Percentiles rank a stretch among this genome's conserved stretches.
Evolutionary conservation across 2,888 invertebrate genomes (phyloP).

Genomic region (Drosophila limbata): DNA sequence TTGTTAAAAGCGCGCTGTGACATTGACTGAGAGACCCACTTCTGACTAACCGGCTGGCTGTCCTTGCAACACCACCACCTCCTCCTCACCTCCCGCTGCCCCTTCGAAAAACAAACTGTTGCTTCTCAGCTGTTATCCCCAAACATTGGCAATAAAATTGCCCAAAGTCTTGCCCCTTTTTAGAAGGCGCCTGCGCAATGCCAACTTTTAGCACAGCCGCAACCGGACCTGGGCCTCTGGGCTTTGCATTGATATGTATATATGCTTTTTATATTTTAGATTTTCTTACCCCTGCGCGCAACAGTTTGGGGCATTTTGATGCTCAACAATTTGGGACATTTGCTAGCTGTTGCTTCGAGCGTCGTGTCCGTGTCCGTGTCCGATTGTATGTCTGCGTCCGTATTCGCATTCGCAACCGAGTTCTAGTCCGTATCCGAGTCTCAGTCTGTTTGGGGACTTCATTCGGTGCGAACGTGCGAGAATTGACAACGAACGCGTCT

Average conservation of each 20-base stretch:
- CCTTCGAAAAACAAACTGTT: constrained; percentile 72
- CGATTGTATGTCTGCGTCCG: constrained; percentile 8
- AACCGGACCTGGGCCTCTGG: constrained; percentile 46
- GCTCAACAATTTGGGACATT: constrained; percentile 63
- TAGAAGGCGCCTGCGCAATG: constrained; percentile 53
- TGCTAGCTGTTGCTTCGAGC: constrained; percentile 75
- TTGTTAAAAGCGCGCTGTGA: constrained; percentile 45
- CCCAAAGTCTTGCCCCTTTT: constrained; percentile 14
- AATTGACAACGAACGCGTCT: constrained; percentile 50
- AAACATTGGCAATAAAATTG: constrained; percentile 4
- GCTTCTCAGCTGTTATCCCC: constrained; percentile 75
- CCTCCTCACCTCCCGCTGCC: constrained; percentile 1
- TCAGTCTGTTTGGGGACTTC: constrained; percentile 77
- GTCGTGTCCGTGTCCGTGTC: constrained; percentile 8
- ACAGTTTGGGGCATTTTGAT: constrained; percentile 76
- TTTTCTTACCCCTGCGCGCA: constrained; percentile 55
- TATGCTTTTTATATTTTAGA: background rate
- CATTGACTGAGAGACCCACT: constrained; percentile 80
- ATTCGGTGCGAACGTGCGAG: constrained; percentile 76
- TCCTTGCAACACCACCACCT: constrained; percentile 13
- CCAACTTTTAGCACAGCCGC: constrained; percentile 56
- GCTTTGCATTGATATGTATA: background rate
- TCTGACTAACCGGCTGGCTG: constrained; percentile 65
- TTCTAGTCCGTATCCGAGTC: constrained; percentile 15
- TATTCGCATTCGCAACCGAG: constrained; percentile 3